Evolutionary conservation across 2,888 invertebrate species (phyloP), one percentile per base, ranked within the genome.

Genomic region (Zeuzera pyrina): DNA sequence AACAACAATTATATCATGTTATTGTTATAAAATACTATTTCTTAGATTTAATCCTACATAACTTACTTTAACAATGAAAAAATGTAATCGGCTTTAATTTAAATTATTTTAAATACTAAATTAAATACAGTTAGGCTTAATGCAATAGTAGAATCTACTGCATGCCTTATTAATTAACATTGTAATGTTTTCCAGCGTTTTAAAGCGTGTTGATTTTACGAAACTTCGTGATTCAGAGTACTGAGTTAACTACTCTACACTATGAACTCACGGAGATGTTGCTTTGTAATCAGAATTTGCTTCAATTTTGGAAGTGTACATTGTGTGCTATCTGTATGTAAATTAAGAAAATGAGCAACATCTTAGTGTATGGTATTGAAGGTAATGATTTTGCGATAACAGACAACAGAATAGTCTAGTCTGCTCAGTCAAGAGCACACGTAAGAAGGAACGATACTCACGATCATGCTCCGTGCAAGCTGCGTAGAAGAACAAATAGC

Each of bases 401-500:
- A 19, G 10, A 22, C 22, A 22, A 22, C 2, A 22, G 7, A 11
- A 22, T n/a, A 22, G 5, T 22, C 11, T n/a, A 22, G 15, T 15
- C 24, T 14, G 27, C 30, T 22, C 29, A 8, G n/a, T 10, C 16
- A 10, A n/a, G 10, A 12, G 25, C 25, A 12, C 12, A 25, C 13
- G 25, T 25, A 25, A 32, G 23, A 29, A 36, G 29, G n/a, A 41
- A 42, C 33, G 54, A 86, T 91, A 92, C 91, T 92, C 90, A 92
- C 92, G 89, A 91, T 90, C 92, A 92, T 92, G 91, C 91, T 91
- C 91, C 92, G 91, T 90, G 92, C 91, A 91, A 92, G 91, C 92
- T 90, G 88, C 86, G 62, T 70, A 73, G 72, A 77, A 87, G 86
- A 85, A 86, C 85, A 87, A 81, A 87, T 79, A 86, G 85, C 87